phyloP scores from a whole-genome alignment of 2,888 invertebrate genomes.

The Psococerastis gibbosa region DNA sequence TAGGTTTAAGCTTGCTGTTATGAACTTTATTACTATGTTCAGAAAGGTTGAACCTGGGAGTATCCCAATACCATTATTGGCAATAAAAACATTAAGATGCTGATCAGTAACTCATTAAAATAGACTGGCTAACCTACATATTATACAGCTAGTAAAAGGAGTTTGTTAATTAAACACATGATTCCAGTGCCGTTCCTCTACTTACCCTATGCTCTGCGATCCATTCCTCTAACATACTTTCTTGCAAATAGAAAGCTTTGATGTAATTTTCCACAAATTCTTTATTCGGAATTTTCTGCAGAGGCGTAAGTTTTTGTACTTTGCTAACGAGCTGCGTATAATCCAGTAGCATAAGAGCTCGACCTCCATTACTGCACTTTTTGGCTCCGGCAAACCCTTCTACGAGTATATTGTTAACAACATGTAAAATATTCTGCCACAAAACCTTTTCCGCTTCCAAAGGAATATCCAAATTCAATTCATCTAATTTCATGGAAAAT shows the following conservation, averaged over 20 bases:
- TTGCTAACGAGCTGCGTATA: constrained; percentile 87
- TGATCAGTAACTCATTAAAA: too few species aligned
- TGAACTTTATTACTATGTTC: too few species aligned
- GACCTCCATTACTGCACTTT: constrained; percentile 88
- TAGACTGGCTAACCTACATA: too few species aligned
- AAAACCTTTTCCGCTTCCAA: constrained; percentile 45
- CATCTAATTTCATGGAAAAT: constrained; percentile 58
- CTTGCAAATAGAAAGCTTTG: constrained; percentile 88
- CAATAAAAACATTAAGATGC: too few species aligned
- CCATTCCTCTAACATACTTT: constrained; percentile 75
- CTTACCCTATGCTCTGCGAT: constrained; percentile 56
- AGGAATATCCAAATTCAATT: constrained; percentile 53
- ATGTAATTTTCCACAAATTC: constrained; percentile 88
- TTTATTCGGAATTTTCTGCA: constrained; percentile 70
- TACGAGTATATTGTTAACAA: constrained; percentile 71
- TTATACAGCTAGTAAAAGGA: too few species aligned
- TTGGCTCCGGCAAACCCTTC: constrained; percentile 84
- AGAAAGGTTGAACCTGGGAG: too few species aligned
- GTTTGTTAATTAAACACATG: too few species aligned
- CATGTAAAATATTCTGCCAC: constrained; percentile 77
- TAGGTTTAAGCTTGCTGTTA: too few species aligned
- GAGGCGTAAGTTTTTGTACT: constrained; percentile 63
- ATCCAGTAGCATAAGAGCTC: constrained; percentile 95
- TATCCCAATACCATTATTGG: too few species aligned
- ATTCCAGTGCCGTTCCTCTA: too few species aligned